Base-by-base conservation (phyloP, 1,140 invertebrate genomes). In the Aphidius gifuensis region DNA sequence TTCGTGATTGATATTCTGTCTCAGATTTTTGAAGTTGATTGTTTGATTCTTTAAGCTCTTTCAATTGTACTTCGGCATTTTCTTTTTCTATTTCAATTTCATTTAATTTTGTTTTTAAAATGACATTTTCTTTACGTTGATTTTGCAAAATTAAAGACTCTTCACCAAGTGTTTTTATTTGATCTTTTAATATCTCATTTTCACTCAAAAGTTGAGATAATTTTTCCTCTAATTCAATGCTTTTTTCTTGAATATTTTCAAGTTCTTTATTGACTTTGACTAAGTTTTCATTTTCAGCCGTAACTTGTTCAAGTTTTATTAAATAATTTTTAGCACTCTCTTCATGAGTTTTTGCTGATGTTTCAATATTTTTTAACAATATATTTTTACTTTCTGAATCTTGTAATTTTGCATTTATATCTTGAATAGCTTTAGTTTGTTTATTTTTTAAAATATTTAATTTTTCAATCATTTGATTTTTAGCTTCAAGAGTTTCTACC, bases 11-110 rank as follows among this genome's bases (percentile, higher is more conserved):
- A 32, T 32, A 32, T 32, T 32, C 23, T 44, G 71, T 59, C 43
- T 70, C 74, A 50, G 67, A 64, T n/a, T 71, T 71, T 9, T 70
- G 38, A 50, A 75, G 60, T 47, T 72, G 67, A 48, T 73, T 74
- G 58, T 75, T 62, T 16, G 65, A 66, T 40, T 75, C 66, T 44
- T 75, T 71, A 4, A 72, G 54, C 42, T 64, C 44, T 65, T 70
- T 61, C 45, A 74, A 49, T 68, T 72, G 62, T 40, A 44, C 32
- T 42, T 54, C 50, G 11, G 54, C 5, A 44, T 45, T 11, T 16
- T 45, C 9, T 38, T 60, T 59, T 11, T 48, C 21, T 32, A 5
- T 58, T n/a, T 49, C n/a, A 11, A 49, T 23, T 11, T 46, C 9
- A 23, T 48, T 45, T n/a, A 48, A 39, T 23, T 38, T 23, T 3